phyloP scores from a whole-genome alignment of 2,888 invertebrate species.

The Nomada goodeniana region DNA sequence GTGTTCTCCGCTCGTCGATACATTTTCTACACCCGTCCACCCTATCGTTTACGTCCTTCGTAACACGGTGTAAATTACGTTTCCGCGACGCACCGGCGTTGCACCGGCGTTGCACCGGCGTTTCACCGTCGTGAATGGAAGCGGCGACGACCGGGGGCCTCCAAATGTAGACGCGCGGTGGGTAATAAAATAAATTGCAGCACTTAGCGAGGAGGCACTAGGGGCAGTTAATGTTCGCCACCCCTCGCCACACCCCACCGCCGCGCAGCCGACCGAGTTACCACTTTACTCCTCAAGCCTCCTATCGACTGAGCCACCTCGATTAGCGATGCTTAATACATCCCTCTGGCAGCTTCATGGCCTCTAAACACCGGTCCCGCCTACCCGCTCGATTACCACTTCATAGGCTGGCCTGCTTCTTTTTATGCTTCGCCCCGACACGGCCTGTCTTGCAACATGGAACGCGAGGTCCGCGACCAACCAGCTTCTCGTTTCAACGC shows the following conservation, averaged over 20 bases:
- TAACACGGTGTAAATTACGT: constrained; percentile 62
- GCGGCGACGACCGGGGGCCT: constrained; percentile 40
- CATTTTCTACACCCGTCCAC: constrained; percentile 13
- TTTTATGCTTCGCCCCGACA: constrained; percentile 18
- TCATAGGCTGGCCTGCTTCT: constrained; percentile 16
- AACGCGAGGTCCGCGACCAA: neutral
- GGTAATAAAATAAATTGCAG: constrained; percentile 79
- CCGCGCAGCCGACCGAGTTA: constrained; percentile 18
- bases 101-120: constrained; percentile 45
- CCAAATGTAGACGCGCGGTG: constrained; percentile 54
- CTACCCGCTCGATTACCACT: constrained; percentile 34
- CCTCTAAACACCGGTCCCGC: constrained; percentile 28
- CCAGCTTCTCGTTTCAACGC: neutral
- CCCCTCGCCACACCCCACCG: neutral
- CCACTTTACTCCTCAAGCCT: constrained; percentile 43
- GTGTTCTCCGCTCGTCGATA: constrained; percentile 53
- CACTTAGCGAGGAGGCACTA: constrained; percentile 67
- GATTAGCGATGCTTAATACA: constrained; percentile 74
- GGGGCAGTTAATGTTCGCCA: constrained; percentile 33
- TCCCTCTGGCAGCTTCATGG: constrained; percentile 61
- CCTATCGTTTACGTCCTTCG: neutral
- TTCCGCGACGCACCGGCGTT: constrained; percentile 45
- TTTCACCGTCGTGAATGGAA: constrained; percentile 54
- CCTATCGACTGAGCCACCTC: constrained; percentile 64
- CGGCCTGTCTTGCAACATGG: too few species aligned